Evolutionary conservation across 2,797 vertebrate species (phyloP).

Genomic region (Acrossocheilus fasciatus): DNA sequence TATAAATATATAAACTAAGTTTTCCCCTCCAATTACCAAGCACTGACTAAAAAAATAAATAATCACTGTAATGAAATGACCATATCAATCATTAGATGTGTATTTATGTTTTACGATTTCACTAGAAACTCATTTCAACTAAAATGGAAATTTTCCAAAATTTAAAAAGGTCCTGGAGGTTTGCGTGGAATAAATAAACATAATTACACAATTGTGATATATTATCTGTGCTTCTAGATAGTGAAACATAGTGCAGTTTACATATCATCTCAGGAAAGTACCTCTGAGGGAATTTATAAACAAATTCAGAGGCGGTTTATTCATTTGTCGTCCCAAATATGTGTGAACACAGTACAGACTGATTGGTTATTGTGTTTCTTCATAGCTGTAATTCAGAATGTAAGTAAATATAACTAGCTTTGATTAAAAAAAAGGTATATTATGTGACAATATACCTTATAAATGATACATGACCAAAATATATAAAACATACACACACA

Average conservation of each 20-base stretch:
- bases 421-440: background rate
- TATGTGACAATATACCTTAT: background rate
- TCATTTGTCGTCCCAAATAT: background rate
- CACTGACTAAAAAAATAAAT: slow-evolving; percentile 6
- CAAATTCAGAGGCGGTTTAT: background rate
- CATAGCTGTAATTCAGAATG: slow-evolving; percentile 8
- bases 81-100: background rate
- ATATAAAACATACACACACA: slow-evolving; percentile 10
- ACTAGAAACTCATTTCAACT: background rate
- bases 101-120: background rate
- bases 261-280: slow-evolving; percentile 39
- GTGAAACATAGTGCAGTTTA: background rate
- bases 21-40: background rate
- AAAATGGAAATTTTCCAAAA: background rate
- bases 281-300: background rate
- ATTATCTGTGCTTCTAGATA: slow-evolving; percentile 4
- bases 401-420: slow-evolving; percentile 17
- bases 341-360: background rate
- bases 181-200: slow-evolving; percentile 25
- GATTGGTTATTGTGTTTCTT: background rate
- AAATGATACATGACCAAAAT: slow-evolving; percentile 13
- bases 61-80: slow-evolving; percentile 1
- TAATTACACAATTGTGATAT: background rate
- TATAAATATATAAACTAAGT: background rate
- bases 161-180: background rate